Conservation (phyloP, 2,797 vertebrate genomes). For the Cirrhinus molitorella region DNA sequence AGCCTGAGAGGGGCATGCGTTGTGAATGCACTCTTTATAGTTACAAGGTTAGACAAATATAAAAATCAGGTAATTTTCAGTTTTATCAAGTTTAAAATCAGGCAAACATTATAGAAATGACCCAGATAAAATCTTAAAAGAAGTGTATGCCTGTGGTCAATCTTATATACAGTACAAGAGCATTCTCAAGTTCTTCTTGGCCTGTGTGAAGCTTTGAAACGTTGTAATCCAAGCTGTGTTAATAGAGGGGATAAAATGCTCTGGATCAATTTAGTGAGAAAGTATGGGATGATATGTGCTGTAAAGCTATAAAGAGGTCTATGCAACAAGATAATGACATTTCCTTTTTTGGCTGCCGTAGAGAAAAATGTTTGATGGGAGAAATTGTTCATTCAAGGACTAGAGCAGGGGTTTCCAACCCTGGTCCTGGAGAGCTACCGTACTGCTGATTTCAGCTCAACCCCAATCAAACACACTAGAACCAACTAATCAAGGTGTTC, state of each 20-base stretch:
- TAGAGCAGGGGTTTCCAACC: neutral
- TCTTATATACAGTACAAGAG: neutral
- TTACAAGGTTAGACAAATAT: neutral
- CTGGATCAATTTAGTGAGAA: neutral
- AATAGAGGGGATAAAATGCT: slow-evolving; percentile 10
- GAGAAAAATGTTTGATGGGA: neutral
- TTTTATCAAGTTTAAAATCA: too few relatives aligned
- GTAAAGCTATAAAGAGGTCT: slow-evolving; percentile 16
- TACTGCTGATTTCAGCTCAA: neutral
- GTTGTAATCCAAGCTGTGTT: neutral
- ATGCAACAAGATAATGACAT: slow-evolving; percentile 12
- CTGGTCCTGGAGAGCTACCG: neutral
- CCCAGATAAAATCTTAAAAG: neutral
- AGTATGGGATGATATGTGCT: neutral
- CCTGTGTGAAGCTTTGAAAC: slow-evolving; percentile 4
- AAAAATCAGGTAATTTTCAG: neutral
- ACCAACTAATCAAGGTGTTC: neutral
- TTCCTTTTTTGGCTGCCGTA: neutral
- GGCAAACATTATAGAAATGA: neutral
- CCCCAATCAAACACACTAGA: neutral
- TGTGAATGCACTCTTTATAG: neutral
- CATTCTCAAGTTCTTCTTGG: neutral
- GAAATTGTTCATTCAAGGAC: neutral
- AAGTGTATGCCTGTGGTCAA: neutral
- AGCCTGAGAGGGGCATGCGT: neutral